Evolutionary conservation across 2,113 vertebrate species (phyloP).

Genomic region (Candoia aspera): DNA sequence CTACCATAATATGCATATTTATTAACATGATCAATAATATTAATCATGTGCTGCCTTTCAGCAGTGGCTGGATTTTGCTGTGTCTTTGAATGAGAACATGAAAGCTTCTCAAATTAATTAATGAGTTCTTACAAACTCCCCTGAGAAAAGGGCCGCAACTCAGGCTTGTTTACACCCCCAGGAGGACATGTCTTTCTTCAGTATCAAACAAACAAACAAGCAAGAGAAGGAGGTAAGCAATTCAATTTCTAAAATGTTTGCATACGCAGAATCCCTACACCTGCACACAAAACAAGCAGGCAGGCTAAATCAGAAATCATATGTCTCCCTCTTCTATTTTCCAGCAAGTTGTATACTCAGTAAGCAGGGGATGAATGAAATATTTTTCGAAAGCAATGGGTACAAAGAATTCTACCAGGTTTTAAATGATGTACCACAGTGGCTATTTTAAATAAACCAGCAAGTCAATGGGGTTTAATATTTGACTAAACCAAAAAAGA

Average conservation of each 20-base stretch:
- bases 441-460: not conserved
- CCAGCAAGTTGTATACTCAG: not conserved
- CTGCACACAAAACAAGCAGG: conserved; percentile 5
- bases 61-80: not conserved
- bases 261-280: not conserved
- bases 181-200: conserved; percentile 31
- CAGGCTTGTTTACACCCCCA: conserved; percentile 30
- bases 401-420: not conserved
- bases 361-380: not conserved
- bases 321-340: no score
- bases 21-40: conserved; percentile 27
- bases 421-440: not conserved
- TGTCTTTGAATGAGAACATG: not conserved
- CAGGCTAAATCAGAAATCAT: not conserved
- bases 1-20: conserved; percentile 11
- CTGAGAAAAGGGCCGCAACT: conserved; percentile 35
- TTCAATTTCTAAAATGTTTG: conserved; percentile 14
- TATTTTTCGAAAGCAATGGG: not conserved
- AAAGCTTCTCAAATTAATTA: conserved; percentile 45
- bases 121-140: conserved; percentile 45
- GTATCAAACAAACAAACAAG: not conserved
- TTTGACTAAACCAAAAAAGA: not conserved
- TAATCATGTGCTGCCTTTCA: conserved; percentile 48
- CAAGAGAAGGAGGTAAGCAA: not conserved
- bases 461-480: not conserved